Evolutionary conservation across 2,113 vertebrate genomes (phyloP).

Genomic region (Edolisoma coerulescens): DNA sequence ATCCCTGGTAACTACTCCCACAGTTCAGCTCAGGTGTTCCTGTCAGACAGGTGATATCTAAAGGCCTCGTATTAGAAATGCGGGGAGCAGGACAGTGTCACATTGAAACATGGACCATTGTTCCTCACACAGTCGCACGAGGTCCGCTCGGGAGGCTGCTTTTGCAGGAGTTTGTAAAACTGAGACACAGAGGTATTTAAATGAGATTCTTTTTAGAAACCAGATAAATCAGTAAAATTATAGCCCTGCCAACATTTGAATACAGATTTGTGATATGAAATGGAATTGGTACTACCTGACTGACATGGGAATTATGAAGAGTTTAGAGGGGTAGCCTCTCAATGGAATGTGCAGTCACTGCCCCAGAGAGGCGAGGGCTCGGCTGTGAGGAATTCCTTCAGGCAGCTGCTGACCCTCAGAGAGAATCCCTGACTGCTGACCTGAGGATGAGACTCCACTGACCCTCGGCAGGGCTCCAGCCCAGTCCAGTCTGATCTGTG

Average conservation of each 20-base stretch:
- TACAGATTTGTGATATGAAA: neutral
- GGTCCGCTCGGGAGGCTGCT: neutral
- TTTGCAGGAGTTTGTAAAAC: neutral
- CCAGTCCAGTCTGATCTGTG: neutral
- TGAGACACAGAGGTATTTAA: neutral
- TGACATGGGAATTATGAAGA: neutral
- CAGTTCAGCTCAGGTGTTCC: neutral
- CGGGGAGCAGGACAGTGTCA: neutral
- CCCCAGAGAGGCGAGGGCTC: neutral
- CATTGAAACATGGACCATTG: neutral
- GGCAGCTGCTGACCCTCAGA: neutral
- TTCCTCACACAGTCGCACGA: neutral
- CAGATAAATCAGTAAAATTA: neutral
- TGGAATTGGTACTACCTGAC: neutral
- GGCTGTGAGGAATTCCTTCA: neutral
- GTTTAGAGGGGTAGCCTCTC: neutral
- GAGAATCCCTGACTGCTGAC: neutral
- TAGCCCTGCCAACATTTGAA: neutral
- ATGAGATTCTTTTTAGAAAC: neutral
- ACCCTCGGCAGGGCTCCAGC: neutral
- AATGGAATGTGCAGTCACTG: neutral
- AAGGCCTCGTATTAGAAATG: neutral
- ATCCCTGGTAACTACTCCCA: neutral
- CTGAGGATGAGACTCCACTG: neutral
- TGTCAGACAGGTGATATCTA: neutral